phyloP scores from a whole-genome alignment of 2,888 invertebrate species.

The Malthinus flaveolus region DNA sequence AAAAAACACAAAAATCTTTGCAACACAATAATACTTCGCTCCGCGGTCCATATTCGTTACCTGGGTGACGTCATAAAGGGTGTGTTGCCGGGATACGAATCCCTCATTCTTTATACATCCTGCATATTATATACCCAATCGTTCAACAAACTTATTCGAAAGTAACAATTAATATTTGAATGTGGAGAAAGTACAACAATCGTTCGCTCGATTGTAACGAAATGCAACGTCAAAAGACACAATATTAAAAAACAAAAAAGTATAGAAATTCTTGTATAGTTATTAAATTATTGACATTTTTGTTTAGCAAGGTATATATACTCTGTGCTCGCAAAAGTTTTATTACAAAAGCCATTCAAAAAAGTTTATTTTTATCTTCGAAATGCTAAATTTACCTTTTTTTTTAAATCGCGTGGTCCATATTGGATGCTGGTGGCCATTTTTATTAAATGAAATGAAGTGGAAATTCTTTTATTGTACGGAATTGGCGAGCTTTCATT shows the following conservation, averaged over 20 bases:
- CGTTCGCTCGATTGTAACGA: constrained; percentile 20
- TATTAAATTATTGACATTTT: constrained; percentile 53
- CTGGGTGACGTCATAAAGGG: constrained; percentile 55
- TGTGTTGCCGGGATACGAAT: constrained; percentile 52
- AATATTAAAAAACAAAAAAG: constrained; percentile 48
- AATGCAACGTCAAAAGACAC: constrained; percentile 39
- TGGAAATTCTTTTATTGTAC: too few relatives aligned
- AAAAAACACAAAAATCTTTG: constrained; percentile 23
- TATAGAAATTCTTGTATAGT: constrained; percentile 45
- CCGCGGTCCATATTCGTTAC: constrained; percentile 46
- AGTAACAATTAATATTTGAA: constrained; percentile 43
- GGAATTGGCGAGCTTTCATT: too few relatives aligned
- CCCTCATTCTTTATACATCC: constrained; percentile 29
- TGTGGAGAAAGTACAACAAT: constrained; percentile 28
- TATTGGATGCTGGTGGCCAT: too few relatives aligned
- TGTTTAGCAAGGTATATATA: constrained; percentile 1
- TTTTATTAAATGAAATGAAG: too few relatives aligned
- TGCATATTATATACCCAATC: constrained; percentile 37
- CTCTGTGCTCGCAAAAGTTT: too few relatives aligned
- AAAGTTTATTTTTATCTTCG: too few relatives aligned
- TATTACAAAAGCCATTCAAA: too few relatives aligned
- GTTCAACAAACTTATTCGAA: constrained; percentile 42
- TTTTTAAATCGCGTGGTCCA: too few relatives aligned
- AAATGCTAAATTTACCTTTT: too few relatives aligned
- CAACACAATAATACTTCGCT: constrained; percentile 31